Evolutionary conservation across 2,113 vertebrate genomes (phyloP).

Genomic region (Catharus fuscescens): DNA sequence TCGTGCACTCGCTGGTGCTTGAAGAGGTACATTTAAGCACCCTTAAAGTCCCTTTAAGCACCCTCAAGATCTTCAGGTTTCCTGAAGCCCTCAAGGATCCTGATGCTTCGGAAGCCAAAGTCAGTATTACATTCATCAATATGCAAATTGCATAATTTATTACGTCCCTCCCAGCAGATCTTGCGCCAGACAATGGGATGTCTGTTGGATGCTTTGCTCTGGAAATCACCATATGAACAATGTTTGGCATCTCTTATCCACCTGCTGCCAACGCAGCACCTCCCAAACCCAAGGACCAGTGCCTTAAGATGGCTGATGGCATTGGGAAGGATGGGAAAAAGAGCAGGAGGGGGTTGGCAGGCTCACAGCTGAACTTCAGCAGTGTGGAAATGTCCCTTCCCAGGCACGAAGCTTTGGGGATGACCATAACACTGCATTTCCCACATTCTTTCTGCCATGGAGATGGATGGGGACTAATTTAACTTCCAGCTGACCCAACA

Average conservation of each 20-base stretch:
- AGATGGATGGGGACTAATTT: rapidly evolving
- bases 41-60: not conserved
- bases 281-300: not conserved
- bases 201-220: not conserved
- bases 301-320: too few relatives aligned
- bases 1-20: rapidly evolving
- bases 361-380: rapidly evolving
- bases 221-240: not conserved
- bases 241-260: not conserved
- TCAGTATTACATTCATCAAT: not conserved
- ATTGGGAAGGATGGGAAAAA: not conserved
- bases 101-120: not conserved
- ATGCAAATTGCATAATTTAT: not conserved
- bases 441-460: rapidly evolving
- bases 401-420: not conserved
- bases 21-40: not conserved
- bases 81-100: not conserved
- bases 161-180: not conserved
- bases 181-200: rapidly evolving
- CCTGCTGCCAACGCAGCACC: rapidly evolving
- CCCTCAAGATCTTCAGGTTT: not conserved
- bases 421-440: not conserved
- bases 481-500: not conserved
- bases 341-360: not conserved
- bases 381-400: not conserved